Percentiles rank a stretch among this genome's conserved stretches.
These are phyloP conservation scores for Synanthedon andrenaeformis DNA, from an alignment of 2,888 invertebrate genomes.

Conservation along the genomic window DNA sequence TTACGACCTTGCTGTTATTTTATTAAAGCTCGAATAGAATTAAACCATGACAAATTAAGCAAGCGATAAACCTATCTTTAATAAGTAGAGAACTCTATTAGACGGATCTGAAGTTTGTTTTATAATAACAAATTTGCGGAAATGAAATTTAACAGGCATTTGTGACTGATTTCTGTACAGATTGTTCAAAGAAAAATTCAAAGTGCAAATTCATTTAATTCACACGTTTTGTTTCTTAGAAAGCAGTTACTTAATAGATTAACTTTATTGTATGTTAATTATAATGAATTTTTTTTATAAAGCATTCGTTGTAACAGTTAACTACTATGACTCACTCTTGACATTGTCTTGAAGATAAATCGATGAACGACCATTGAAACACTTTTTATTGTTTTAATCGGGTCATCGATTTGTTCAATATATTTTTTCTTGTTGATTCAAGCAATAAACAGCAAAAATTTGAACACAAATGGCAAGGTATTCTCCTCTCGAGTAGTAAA, in stretches of 20 bases:
- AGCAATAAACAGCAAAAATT: neutral
- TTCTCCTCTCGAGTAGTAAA: no score
- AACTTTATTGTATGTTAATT: conserved; percentile 24
- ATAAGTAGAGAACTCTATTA: no score
- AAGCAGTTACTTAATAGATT: conserved; percentile 3
- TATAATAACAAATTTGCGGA: no score
- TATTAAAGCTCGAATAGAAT: neutral
- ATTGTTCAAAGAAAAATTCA: no score
- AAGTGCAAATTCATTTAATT: neutral
- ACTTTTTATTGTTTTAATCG: conserved; percentile 16
- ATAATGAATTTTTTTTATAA: conserved; percentile 13
- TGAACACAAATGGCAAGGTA: neutral
- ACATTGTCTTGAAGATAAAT: conserved; percentile 8
- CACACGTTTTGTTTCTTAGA: conserved; percentile 5
- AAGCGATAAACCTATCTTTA: no score
- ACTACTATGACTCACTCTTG: conserved; percentile 16
- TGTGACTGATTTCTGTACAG: no score
- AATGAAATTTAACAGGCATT: no score
- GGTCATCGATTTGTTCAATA: conserved; percentile 21
- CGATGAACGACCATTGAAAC: conserved; percentile 19
- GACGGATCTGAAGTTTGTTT: no score
- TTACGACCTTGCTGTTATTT: neutral
- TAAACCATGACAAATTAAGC: no score
- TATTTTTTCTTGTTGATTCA: neutral
- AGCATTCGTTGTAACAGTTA: conserved; percentile 6